Conservation (phyloP, 2,113 vertebrate genomes). For the Aphyosemion australe region DNA sequence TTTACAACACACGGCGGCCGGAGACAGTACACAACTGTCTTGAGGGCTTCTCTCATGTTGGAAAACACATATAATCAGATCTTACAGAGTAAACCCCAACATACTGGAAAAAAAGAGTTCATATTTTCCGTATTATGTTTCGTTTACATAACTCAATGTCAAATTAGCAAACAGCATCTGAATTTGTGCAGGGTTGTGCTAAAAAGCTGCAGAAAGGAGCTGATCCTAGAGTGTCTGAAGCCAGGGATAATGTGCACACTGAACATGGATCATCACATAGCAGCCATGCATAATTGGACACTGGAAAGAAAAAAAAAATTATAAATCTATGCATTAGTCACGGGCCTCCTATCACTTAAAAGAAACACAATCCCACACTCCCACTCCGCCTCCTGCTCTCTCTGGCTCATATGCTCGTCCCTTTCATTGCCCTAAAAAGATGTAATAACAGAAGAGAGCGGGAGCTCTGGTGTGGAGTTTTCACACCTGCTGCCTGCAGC, state of each 20-base stretch:
- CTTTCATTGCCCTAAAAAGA: slow-evolving; percentile 76
- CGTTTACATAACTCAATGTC: background rate
- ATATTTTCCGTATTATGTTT: background rate
- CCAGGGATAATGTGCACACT: slow-evolving; percentile 21
- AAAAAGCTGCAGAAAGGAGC: slow-evolving; percentile 43
- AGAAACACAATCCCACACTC: slow-evolving; percentile 65
- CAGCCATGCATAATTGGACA: slow-evolving; percentile 63
- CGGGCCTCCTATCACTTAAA: slow-evolving; percentile 67
- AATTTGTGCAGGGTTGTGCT: slow-evolving; percentile 16
- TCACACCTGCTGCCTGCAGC: slow-evolving; percentile 79
- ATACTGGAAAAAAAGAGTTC: background rate
- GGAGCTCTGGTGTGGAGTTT: slow-evolving; percentile 66
- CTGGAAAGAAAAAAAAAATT: slow-evolving; percentile 64
- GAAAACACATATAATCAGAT: slow-evolving; percentile 51
- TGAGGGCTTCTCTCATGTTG: slow-evolving; percentile 37
- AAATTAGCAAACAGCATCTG: background rate
- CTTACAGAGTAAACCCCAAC: background rate
- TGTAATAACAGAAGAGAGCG: slow-evolving; percentile 75
- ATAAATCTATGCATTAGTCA: slow-evolving; percentile 75
- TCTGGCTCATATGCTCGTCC: slow-evolving; percentile 62
- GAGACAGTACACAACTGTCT: slow-evolving; percentile 64
- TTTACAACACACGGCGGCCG: slow-evolving; percentile 55
- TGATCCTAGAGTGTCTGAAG: slow-evolving; percentile 29
- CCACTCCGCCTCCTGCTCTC: slow-evolving; percentile 50
- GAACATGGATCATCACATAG: slow-evolving; percentile 60